Percentiles rank a stretch among this genome's conserved stretches.
These are phyloP conservation scores for Heteromyza rotundicornis DNA, from an alignment of 2,888 invertebrate species.

Conservation along the genomic window DNA sequence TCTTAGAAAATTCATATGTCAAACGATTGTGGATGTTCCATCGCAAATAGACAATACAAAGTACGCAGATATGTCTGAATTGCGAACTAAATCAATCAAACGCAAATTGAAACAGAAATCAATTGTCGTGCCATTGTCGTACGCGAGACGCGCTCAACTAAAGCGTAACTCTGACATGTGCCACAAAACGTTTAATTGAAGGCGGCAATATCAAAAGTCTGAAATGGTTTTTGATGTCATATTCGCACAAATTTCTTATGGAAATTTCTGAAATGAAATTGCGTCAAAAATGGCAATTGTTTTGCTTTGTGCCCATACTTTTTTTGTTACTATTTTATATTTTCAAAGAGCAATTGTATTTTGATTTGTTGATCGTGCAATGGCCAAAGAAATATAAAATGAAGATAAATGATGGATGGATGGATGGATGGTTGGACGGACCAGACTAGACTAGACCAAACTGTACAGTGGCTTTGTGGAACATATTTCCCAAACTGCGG, in stretches of 20 bases:
- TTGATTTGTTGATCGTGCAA: neutral
- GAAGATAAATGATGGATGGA: neutral
- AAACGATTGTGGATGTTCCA: too few species aligned
- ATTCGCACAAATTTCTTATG: neutral
- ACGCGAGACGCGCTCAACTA: too few species aligned
- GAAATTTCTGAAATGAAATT: neutral
- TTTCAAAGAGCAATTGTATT: neutral
- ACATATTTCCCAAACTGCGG: too few species aligned
- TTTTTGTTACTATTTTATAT: neutral
- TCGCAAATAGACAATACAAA: too few species aligned
- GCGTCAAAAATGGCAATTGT: neutral
- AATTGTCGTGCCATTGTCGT: neutral
- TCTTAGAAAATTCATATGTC: too few species aligned
- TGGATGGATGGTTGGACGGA: too few species aligned
- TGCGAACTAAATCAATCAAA: constrained; percentile 12
- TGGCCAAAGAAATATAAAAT: neutral
- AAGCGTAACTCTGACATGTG: constrained; percentile 4
- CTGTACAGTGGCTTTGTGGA: too few species aligned
- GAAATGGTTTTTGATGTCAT: neutral
- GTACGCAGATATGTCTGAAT: too few species aligned
- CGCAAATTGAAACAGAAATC: constrained; percentile 10
- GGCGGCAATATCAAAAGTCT: neutral
- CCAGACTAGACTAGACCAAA: too few species aligned
- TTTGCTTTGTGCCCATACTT: neutral
- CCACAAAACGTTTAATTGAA: constrained; percentile 2